These are phyloP conservation scores for Sarcophaga peregrina DNA, from an alignment of 1,140 invertebrate species.

Conservation along the genomic window DNA sequence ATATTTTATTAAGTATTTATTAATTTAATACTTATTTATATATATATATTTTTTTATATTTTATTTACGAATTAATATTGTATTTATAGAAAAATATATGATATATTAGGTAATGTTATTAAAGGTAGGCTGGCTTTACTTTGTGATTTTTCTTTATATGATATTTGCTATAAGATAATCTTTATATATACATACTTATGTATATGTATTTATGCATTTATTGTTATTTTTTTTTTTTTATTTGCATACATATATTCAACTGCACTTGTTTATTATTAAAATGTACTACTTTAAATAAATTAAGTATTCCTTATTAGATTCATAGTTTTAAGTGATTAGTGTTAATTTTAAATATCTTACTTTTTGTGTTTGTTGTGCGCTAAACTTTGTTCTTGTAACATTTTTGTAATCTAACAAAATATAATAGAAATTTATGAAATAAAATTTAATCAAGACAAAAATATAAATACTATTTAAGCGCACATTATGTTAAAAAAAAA, in stretches of 20 bases:
- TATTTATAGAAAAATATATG: constrained; percentile 1
- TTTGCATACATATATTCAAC: too few relatives aligned
- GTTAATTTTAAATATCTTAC: constrained; percentile 1
- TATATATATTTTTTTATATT: too few relatives aligned
- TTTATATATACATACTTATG: not conserved
- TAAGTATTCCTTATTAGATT: not conserved
- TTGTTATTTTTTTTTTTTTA: too few relatives aligned
- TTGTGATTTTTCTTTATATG: not conserved
- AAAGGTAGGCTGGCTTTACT: constrained; percentile 1
- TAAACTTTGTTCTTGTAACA: not conserved
- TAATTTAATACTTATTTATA: too few relatives aligned
- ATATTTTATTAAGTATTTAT: too few relatives aligned
- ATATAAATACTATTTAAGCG: too few relatives aligned
- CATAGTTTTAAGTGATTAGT: not conserved
- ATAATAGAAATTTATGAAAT: not conserved
- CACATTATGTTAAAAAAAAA: too few relatives aligned
- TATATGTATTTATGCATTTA: too few relatives aligned
- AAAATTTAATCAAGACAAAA: not conserved
- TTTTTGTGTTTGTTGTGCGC: constrained; percentile 7
- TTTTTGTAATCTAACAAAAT: not conserved
- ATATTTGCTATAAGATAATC: not conserved
- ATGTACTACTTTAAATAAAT: not conserved
- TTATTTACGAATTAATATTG: not conserved
- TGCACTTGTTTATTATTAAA: not conserved
- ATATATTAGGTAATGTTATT: not conserved